Base-by-base conservation (phyloP, 2,888 invertebrate species). In the Imbricaverruca yamaguchii region DNA sequence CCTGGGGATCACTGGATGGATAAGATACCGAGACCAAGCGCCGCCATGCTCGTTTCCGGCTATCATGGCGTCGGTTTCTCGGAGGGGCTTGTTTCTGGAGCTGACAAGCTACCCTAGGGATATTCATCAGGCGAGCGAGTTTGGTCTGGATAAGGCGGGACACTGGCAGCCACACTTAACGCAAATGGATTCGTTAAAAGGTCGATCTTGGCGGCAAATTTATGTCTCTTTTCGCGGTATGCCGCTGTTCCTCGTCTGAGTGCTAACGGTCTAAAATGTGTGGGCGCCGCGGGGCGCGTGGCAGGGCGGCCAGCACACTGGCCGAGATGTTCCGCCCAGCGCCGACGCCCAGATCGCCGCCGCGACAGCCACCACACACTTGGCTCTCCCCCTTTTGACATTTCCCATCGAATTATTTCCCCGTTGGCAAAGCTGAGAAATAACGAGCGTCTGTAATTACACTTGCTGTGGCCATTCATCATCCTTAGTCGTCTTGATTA, bases 171-270 rank as follows among this genome's bases (percentile, higher is more conserved):
- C 74, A 74, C 74, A 74, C 74, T 74, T 74, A 74, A 74, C 74
- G 74, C 74, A 74, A 74, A 74, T 74, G 74, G 74, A 74, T 74
- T 74, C 74, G 74, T 74, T 74, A 74, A 74, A 74, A 74, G 74
- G 74, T 55, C 74, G 74, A 74, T 74, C 74, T 74, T 18, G 74
- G 74, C 4, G 74, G 74, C 74, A 21, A 74, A 74, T 74, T 74
- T 74, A 74, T 74, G 74, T 74, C 74, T 74, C 74, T 74, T 74
- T 74, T 55, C 55, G 74, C 55, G 74, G 74, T 23, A 55, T 23
- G 74, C 21, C 55, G 74, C 53, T 21, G 74, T 53, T 21, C 53
- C 21, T 7, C 53, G 55, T 8, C 55, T 74, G 74, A 74, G 74
- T 74, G 74, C 25, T 39, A 13, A 39, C 39, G 39, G 23, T 3